Base-by-base conservation (phyloP, 37 sponge, comb jelly and placozoan genomes). In the Spongilla lacustris region DNA sequence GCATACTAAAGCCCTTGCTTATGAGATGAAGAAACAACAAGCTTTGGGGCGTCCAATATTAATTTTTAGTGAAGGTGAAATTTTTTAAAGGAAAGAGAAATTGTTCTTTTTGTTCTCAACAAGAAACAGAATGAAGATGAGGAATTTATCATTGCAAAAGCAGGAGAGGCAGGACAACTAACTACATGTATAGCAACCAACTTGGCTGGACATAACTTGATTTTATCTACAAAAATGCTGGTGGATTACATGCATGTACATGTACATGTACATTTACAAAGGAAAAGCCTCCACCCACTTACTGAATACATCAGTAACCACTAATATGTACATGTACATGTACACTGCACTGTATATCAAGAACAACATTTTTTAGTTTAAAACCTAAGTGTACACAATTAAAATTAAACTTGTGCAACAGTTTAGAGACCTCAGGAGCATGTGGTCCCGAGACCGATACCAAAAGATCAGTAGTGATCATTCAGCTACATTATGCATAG, bases 171-270 rank as follows among this genome's bases (percentile, higher is more conserved):
- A 10, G 71, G 69, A 69, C 70, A 68, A 68, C 9, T 81, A 23
- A 69, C 36, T 25, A n/a, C n/a, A n/a, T n/a, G n/a, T n/a, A 34
- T 81, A 24, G 81, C 81, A 31, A 81, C 81, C 26, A 81, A 81
- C 36, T 13, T 69, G 34, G 81, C 70, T 34, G 81, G 81, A 6
- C 69, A 72, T 34, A 72, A 81, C 38, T 11, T 81, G 5, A 81
- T 37, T 24, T 33, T 81, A n/a, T 31, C 24, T 69, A n/a, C 30
- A 24, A 46, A 68, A 79, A 28, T 28, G 25, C 26, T 79, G 66
- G 66, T 50, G 79, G 79, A 22, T 50, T 79, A 66, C 79, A 79
- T 79, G n/a, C n/a, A n/a, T n/a, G n/a, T n/a, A n/a, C n/a, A n/a
- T n/a, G n/a, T n/a, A n/a, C n/a, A n/a, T n/a, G n/a, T n/a, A n/a